phyloP scores from a whole-genome alignment of 2,797 vertebrate genomes.

The Catamblyrhynchus diadema region DNA sequence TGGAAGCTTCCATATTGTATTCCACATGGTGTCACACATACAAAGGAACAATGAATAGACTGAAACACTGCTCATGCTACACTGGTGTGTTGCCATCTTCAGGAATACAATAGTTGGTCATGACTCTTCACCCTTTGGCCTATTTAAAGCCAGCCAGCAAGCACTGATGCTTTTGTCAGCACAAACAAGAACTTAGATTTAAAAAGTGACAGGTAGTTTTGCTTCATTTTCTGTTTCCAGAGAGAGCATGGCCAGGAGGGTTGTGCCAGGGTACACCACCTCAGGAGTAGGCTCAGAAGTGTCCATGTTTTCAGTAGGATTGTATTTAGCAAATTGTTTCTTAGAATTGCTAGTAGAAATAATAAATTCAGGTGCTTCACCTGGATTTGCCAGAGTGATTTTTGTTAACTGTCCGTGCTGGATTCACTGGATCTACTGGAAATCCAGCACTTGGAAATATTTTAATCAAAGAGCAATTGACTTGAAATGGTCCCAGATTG shows the following conservation, averaged over 20 bases:
- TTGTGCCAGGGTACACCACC: background rate
- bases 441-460: background rate
- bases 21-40: accelerated
- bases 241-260: background rate
- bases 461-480: constrained; percentile 29
- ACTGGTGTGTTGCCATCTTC: background rate
- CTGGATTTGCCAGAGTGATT: background rate
- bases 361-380: background rate
- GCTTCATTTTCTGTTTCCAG: background rate
- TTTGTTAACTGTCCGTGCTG: background rate
- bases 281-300: background rate
- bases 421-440: background rate
- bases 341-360: background rate
- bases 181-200: background rate
- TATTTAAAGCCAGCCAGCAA: background rate
- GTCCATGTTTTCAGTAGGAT: background rate
- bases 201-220: background rate
- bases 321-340: background rate
- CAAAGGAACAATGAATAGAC: background rate
- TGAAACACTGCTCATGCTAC: accelerated
- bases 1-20: background rate
- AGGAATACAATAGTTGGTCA: background rate
- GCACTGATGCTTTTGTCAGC: background rate
- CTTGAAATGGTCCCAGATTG: constrained; percentile 35
- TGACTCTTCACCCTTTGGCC: too few species aligned